Conservation (phyloP, 2,888 invertebrate genomes). For the Agapetus fuscipes region DNA sequence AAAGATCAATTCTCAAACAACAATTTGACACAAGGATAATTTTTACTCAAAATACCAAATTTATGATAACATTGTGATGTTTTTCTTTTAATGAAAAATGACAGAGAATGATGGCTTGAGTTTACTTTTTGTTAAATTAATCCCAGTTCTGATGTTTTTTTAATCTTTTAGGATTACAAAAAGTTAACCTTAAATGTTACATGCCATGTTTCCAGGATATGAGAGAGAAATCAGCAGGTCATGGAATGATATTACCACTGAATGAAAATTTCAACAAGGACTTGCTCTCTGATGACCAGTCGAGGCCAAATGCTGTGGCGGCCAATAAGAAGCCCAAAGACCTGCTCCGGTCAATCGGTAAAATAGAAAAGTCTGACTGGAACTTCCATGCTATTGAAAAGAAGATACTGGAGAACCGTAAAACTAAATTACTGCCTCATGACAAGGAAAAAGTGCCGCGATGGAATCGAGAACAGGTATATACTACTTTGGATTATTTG, state of each 20-base stretch:
- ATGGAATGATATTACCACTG: constrained; percentile 30
- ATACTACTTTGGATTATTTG: too few species aligned
- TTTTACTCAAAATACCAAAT: too few species aligned
- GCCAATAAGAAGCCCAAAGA: constrained; percentile 75
- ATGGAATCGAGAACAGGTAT: constrained; percentile 80
- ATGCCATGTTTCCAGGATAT: constrained; percentile 2
- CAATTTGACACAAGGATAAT: too few species aligned
- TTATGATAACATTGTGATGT: too few species aligned
- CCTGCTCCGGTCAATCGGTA: constrained; percentile 76
- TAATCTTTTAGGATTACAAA: too few species aligned
- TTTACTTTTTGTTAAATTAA: too few species aligned
- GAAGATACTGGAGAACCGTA: constrained; percentile 71
- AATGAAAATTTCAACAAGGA: constrained; percentile 51
- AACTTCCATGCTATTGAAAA: constrained; percentile 84
- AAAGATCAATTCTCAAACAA: too few species aligned
- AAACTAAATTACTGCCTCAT: constrained; percentile 50
- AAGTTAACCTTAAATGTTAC: too few species aligned
- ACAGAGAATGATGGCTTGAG: too few species aligned
- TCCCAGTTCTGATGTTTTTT: too few species aligned
- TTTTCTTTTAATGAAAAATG: too few species aligned
- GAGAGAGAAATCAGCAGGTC: constrained; percentile 5
- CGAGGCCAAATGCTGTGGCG: constrained; percentile 46
- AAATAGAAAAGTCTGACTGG: constrained; percentile 84
- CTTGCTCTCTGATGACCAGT: constrained; percentile 69
- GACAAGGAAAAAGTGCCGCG: constrained; percentile 76